phyloP scores from a whole-genome alignment of 2,797 vertebrate species.

The Pygocentrus nattereri region DNA sequence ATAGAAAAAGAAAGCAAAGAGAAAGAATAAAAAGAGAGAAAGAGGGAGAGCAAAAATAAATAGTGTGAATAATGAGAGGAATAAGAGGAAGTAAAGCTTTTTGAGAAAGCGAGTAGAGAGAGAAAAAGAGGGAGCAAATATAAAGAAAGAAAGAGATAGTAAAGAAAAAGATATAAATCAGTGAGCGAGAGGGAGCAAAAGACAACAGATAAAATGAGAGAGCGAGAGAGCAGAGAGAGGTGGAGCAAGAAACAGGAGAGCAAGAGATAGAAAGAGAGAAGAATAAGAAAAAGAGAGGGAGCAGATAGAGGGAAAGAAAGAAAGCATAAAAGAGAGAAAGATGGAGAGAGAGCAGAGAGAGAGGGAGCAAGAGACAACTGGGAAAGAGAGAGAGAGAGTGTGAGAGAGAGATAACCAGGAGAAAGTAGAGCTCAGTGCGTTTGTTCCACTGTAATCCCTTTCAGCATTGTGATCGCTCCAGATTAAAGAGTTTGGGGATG shows the following conservation, averaged over 20 bases:
- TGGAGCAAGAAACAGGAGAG: too few species aligned
- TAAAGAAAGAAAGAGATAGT: too few species aligned
- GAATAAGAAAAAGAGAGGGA: not conserved
- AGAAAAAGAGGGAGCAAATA: too few species aligned
- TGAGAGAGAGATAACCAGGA: constrained; percentile 8
- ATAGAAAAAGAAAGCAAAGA: not conserved
- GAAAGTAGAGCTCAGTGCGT: not conserved
- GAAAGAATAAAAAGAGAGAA: not conserved
- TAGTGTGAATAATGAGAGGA: not conserved
- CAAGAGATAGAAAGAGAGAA: too few species aligned
- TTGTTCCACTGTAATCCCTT: constrained; percentile 3
- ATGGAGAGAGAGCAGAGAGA: constrained; percentile 2
- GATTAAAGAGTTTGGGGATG: constrained; percentile 43
- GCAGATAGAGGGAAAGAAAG: not conserved
- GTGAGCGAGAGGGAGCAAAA: too few species aligned
- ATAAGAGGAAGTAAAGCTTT: not conserved
- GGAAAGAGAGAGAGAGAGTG: not conserved
- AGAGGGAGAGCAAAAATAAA: not conserved
- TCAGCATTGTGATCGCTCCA: constrained; percentile 10
- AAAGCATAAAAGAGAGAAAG: too few species aligned
- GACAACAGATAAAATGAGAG: too few species aligned
- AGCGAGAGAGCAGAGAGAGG: too few species aligned
- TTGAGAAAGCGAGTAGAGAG: too few species aligned
- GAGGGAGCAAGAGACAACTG: not conserved
- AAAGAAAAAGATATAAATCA: too few species aligned